Base-by-base conservation (phyloP, 1,140 invertebrate genomes). In the Drosophila leontia region DNA sequence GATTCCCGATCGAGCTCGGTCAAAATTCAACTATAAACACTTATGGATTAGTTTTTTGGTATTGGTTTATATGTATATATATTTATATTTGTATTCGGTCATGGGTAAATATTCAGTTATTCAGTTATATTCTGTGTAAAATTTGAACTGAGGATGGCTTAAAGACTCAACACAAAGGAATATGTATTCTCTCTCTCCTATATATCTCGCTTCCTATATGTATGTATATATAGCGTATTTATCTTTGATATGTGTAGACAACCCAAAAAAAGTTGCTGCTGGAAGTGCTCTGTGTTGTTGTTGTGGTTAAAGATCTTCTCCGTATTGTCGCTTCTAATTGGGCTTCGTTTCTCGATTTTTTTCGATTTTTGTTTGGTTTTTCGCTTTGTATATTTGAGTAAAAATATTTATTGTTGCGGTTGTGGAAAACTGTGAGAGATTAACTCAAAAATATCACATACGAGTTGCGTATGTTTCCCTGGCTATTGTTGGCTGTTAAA, bases 391-490 rank as follows among this genome's bases (percentile, higher is more conserved):
- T 68, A 92, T 86, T 82, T 91, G 87, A 82, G 75, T 72, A 77
- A 69, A 78, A 80, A 76, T 75, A 65, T 59, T 57, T 75, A 76
- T 47, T 71, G 65, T 47, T 71, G 65, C 37, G 53, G 67, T 70
- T 63, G 69, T 75, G 71, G 50, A 75, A 75, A 75, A 75, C 57
- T 53, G 70, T 80, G 61, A 88, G 83, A 87, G 82, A 86, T 78
- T 56, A 88, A 88, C 85, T 80, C 78, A 91, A 92, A 92, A 92
- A 92, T 92, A 92, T 92, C 91, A 92, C 91, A 92, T 92, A 91
- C 91, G 91, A 91, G 91, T 92, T 92, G 80, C 80, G 91, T 92
- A 92, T 92, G 91, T 91, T 92, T 92, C 91, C 91, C 91, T 91
- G 87, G 91, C 91, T 92, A 92, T 92, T 92, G 91, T 92, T 92